phyloP scores from a whole-genome alignment of 2,797 vertebrate genomes.

The Anguilla megastoma region DNA sequence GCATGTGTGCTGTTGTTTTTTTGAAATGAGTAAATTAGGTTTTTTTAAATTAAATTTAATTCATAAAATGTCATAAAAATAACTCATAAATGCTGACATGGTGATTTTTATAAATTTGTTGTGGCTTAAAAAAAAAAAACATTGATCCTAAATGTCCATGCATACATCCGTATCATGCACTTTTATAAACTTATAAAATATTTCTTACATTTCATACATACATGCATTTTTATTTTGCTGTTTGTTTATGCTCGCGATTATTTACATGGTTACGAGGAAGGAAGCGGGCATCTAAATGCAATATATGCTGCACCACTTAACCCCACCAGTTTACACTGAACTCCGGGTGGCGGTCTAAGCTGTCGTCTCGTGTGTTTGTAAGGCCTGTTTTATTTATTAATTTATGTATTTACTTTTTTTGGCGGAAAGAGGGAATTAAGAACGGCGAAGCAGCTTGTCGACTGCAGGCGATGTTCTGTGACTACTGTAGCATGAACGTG shows the following conservation, averaged over 20 bases:
- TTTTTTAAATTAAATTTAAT: not conserved
- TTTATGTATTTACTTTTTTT: conserved; percentile 21
- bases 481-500: conserved; percentile 25
- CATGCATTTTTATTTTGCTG: not conserved
- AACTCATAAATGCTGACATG: not conserved
- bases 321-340: not conserved
- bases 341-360: not conserved
- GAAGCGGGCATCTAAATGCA: not conserved
- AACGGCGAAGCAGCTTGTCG: conserved; percentile 10
- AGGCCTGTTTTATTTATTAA: conserved; percentile 5
- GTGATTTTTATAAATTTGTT: too few species aligned
- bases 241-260: not conserved
- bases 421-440: not conserved
- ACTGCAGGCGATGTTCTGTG: conserved; percentile 22
- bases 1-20: not conserved
- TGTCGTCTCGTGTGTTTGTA: not conserved
- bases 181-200: not conserved
- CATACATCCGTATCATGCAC: not conserved
- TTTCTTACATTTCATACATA: not conserved
- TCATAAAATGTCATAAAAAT: not conserved
- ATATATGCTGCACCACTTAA: not conserved
- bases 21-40: not conserved
- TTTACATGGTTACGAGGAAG: not conserved
- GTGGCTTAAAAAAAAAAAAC: not conserved
- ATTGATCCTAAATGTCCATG: not conserved